Conservation (phyloP, 2,113 vertebrate genomes). For the Caranx melampygus region DNA sequence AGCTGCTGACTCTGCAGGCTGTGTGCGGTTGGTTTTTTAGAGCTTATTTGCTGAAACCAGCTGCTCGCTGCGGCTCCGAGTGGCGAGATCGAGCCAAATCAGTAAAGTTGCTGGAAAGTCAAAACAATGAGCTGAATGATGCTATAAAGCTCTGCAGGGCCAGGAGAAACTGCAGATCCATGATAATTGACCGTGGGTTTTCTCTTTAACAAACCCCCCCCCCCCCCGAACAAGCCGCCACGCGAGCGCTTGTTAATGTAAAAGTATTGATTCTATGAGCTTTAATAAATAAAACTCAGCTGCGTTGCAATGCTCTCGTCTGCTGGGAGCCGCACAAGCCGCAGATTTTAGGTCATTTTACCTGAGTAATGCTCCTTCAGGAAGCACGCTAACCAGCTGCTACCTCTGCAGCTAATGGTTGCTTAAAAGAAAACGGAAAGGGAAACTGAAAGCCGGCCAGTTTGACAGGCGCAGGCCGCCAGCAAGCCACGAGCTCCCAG, state of each 20-base stretch:
- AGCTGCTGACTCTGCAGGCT: too few species aligned
- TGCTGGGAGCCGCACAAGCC: background rate
- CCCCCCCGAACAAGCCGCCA: too few species aligned
- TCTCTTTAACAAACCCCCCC: background rate
- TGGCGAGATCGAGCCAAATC: too few species aligned
- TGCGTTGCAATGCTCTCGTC: too few species aligned
- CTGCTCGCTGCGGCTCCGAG: too few species aligned
- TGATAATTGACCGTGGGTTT: background rate
- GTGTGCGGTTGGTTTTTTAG: too few species aligned
- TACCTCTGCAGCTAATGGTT: slow-evolving; percentile 9
- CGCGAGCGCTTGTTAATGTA: background rate
- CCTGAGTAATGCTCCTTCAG: background rate
- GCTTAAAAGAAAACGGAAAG: slow-evolving; percentile 4
- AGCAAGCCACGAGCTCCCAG: background rate
- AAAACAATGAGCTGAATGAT: too few species aligned
- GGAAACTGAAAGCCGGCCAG: background rate
- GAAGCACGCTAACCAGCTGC: background rate
- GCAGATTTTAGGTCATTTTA: background rate
- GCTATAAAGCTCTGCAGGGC: too few species aligned
- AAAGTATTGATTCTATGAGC: background rate
- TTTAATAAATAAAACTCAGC: slow-evolving; percentile 1
- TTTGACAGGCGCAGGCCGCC: background rate
- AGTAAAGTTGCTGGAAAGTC: too few species aligned
- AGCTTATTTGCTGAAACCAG: too few species aligned
- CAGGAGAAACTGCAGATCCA: too few species aligned